Base-by-base conservation (phyloP, 2,888 invertebrate species). In the Periphyllus acericola region DNA sequence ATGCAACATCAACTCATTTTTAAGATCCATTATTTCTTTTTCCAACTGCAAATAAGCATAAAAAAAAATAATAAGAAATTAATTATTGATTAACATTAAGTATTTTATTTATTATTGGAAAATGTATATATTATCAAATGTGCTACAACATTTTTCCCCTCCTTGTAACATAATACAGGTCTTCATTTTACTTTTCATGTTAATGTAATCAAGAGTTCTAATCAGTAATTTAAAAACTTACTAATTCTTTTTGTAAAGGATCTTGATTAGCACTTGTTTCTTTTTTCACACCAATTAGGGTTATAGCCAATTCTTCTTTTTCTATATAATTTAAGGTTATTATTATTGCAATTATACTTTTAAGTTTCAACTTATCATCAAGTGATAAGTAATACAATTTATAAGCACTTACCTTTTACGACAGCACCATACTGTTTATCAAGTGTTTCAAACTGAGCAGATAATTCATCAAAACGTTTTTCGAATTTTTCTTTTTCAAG, bases 221-320 rank as follows among this genome's bases (percentile, higher is more conserved):
- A 40, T 40, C 40, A 46, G 14, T 46, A 46, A 3, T 14, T 46
- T 36, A 29, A 79, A 72, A 72, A 19, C 71, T 40, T 81, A 87
- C 87, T 46, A 75, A 25, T 46, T 81, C 55, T 74, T 87, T 81
- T 40, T 87, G 60, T 14, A 60, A 52, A 46, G 74, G 40, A 87
- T 81, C 81, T 87, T 87, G 87, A 60, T 36, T 17, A 60, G 19
- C 4, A 66, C 8, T 87, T 1, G 66, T 34, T 36, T 87, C 81
- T 87, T 87, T 87, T 87, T 81, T 80, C 0, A 81, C 8, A 71
- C 74, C 25, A 66, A 75, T 81, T 32, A 81, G 66, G 6, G 25
- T 74, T 25, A 87, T 81, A 6, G 81, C 81, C 14, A 87, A 81
- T 75, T 87, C 87, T 87, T 87, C 87, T 66, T 87, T 87, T 75